Percentiles rank a stretch among this genome's conserved stretches.
These are phyloP conservation scores for Patella caerulea DNA, from an alignment of 2,888 invertebrate genomes.

Conservation along the genomic window DNA sequence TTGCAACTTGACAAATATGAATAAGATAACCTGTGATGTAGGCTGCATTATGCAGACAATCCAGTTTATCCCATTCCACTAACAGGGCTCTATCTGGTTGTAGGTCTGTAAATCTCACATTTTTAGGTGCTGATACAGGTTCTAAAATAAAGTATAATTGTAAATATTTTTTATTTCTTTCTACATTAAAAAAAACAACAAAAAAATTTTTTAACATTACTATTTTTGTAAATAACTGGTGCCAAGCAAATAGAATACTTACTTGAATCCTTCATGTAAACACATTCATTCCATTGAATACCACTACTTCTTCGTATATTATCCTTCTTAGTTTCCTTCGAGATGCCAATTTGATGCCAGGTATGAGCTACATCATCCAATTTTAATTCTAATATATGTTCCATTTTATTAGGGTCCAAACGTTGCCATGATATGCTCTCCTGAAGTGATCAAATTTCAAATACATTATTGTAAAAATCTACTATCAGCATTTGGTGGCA, in stretches of 20 bases:
- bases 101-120: conserved; percentile 39
- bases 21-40: conserved; percentile 42
- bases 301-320: conserved; percentile 26
- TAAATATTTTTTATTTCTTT: neutral
- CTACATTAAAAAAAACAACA: neutral
- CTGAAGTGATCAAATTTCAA: conserved; percentile 1
- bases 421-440: conserved; percentile 18
- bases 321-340: conserved; percentile 16
- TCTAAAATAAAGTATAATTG: conserved; percentile 32
- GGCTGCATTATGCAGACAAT: conserved; percentile 44
- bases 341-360: conserved; percentile 25
- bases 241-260: conserved; percentile 1
- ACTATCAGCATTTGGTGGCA: no score
- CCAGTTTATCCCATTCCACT: conserved; percentile 48
- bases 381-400: neutral
- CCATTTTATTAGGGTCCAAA: neutral
- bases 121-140: conserved; percentile 40
- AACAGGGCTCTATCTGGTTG: conserved; percentile 38
- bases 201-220: neutral
- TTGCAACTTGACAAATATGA: conserved; percentile 39
- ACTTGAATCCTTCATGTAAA: conserved; percentile 27
- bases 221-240: neutral
- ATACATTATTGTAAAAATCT: no score
- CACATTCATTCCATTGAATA: conserved; percentile 28
- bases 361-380: conserved; percentile 1